Base-by-base conservation (phyloP, 2,888 invertebrate genomes). In the Drosophila silvestris region DNA sequence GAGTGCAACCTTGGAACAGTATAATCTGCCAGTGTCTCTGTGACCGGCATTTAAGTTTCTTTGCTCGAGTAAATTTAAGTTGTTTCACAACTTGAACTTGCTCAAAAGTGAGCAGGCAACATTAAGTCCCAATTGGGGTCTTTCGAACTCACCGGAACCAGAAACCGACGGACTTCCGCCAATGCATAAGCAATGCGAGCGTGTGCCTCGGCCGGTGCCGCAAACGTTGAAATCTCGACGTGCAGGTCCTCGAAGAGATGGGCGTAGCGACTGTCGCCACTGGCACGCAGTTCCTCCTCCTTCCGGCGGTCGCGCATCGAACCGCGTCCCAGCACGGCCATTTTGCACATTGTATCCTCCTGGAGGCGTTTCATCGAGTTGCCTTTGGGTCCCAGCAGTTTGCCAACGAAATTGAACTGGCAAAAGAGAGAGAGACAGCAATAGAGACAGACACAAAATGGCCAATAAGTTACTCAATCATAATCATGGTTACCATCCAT, bases 331-430 rank as follows among this genome's bases (percentile, higher is more conserved):
- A 98, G 95, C 16, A 98, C 97, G 35, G 98, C 97, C 97, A 98
- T 98, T 95, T 98, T 98, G 92, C 98, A 98, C 96, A 98, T 97
- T 16, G 98, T 98, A 93, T 98, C 98, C 92, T 98, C 98, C 93
- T 98, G 98, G 35, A 98, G 95, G 78, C 98, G 95, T 93, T 98
- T 98, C 92, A 98, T 94, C 0, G 98, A 98, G 94, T 97, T 98
- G 62, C 98, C 98, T 94, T 98, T 98, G 22, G 98, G 98, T 3
- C 98, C 98, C 89, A 98, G 94, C 76, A 98, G 95, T 93, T 98
- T 98, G 10, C 98, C 98, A 79, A 98, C 98, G 94, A 98, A 98
- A 94, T 98, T 98, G 93, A 98, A 98, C 98, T 98, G 95, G 19
- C 53, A 14, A 47, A 1, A 22, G 47, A 33, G 33, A 33, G 10